Evolutionary conservation across 2,113 vertebrate species (phyloP).

Genomic region (Pteropus alecto): DNA sequence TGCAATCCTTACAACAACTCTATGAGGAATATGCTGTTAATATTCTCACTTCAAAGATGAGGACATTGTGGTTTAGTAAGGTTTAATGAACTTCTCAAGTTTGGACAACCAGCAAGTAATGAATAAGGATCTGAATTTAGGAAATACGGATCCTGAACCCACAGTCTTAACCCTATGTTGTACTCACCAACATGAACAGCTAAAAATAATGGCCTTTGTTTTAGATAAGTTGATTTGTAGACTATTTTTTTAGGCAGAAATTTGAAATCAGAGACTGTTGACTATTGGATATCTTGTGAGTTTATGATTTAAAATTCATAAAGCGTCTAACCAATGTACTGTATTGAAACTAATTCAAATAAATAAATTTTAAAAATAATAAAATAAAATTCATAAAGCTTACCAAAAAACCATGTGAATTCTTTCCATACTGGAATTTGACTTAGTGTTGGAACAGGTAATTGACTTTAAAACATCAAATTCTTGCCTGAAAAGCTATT

Average conservation of each 20-base stretch:
- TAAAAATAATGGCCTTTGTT: not conserved
- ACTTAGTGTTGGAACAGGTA: not conserved
- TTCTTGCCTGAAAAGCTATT: conserved; percentile 4
- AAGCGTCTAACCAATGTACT: not conserved
- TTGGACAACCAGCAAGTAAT: not conserved
- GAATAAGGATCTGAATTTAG: not conserved
- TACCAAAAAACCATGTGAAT: not conserved
- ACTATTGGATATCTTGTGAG: not conserved
- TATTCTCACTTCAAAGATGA: not conserved
- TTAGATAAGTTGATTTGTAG: not conserved
- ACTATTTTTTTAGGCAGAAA: not conserved
- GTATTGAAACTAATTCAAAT: too few species aligned
- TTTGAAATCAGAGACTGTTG: not conserved
- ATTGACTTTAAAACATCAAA: not conserved
- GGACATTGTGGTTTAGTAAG: not conserved
- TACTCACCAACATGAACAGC: not conserved
- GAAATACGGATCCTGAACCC: not conserved
- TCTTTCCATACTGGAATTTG: not conserved
- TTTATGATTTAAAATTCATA: not conserved
- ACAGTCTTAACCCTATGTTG: not conserved
- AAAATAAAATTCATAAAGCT: not conserved
- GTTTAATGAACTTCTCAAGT: not conserved
- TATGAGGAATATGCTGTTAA: not conserved
- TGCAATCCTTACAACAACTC: not conserved
- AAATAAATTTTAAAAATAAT: too few species aligned